Base-by-base conservation (phyloP, 2,113 vertebrate species). In the Glaucomys volans region DNA sequence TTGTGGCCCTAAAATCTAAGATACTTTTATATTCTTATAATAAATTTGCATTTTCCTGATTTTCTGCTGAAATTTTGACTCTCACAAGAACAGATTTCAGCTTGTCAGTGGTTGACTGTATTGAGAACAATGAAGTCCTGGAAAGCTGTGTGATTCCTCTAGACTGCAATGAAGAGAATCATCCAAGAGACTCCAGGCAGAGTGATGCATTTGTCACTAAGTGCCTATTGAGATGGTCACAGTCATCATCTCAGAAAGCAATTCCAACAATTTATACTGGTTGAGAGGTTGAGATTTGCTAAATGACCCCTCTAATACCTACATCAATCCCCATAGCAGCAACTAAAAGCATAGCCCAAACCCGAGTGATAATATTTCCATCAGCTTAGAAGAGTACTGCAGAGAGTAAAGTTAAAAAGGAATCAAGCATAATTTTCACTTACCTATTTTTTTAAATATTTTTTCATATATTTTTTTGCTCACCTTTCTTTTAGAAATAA, bases 401-500 rank as follows among this genome's bases (percentile, higher is more conserved):
- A 28, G 47, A 87, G 24, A 76, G 13, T 32, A 12, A 94, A 84
- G 50, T 66, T 62, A 72, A 94, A 81, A 85, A 35, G 13, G 16
- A 87, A 74, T 74, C 14, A 72, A 71, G 42, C 59, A 64, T 71
- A 16, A 57, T 32, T 72, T 95, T 87, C 22, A 85, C 7, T 82
- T 8, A 13, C 20, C 4, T 85, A 26, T 59, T 26, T 59, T 59
- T 59, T 59, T 24, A 22, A 59, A 59, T 24, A 59, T 24, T 59
- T 59, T 26, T 59, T 59, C 57, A 59, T 26, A 9, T 59, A 59
- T 18, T 54, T 24, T 22, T 59, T 59, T 26, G 57, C 57, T 59
- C 8, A 17, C 26, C 4, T 85, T 82, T 77, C n/a, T 91, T 72
- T 84, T 75, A 90, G 62, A 59, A 93, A 87, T 85, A 79, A 93